These are phyloP conservation scores for Girardinus metallicus DNA, from an alignment of 2,797 vertebrate genomes.

Conservation along the genomic window DNA sequence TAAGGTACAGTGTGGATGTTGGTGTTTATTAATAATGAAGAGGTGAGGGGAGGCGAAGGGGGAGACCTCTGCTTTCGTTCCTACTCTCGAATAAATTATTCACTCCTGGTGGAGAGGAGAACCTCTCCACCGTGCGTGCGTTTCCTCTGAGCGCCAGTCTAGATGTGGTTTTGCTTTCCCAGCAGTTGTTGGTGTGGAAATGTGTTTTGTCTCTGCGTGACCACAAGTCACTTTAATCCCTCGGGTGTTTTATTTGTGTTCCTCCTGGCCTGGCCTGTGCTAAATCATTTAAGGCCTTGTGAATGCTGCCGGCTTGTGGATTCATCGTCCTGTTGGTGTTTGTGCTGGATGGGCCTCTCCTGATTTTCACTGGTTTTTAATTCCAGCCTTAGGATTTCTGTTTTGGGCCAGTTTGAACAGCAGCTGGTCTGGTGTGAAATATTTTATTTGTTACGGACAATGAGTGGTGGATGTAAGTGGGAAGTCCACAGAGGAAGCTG, in stretches of 20 bases:
- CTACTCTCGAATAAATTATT: constrained; percentile 77
- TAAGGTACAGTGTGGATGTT: constrained; percentile 79
- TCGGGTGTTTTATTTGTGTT: constrained; percentile 22
- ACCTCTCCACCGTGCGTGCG: constrained; percentile 32
- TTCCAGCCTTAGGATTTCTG: constrained; percentile 16
- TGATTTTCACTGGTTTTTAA: constrained; percentile 18
- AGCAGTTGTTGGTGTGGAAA: constrained; percentile 32
- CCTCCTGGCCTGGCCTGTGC: constrained; percentile 30
- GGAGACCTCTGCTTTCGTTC: constrained; percentile 64
- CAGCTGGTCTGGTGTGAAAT: constrained; percentile 27
- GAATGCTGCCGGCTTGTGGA: constrained; percentile 33
- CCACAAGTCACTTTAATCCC: constrained; percentile 46
- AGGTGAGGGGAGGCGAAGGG: constrained; percentile 55
- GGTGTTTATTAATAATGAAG: constrained; percentile 83
- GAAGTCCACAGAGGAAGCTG: constrained; percentile 24
- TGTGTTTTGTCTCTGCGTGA: constrained; percentile 33
- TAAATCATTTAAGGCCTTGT: constrained; percentile 60
- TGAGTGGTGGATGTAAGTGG: constrained; percentile 14
- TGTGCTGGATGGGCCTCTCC: constrained; percentile 25
- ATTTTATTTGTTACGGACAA: constrained; percentile 25
- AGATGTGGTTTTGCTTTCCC: constrained; percentile 54
- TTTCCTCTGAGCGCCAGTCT: constrained; percentile 24
- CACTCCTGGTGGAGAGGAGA: constrained; percentile 60
- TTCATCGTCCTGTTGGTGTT: constrained; percentile 38
- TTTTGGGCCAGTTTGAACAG: constrained; percentile 33